These are phyloP conservation scores for Epistrophe eligans DNA, from an alignment of 2,888 invertebrate species.

Conservation along the genomic window DNA sequence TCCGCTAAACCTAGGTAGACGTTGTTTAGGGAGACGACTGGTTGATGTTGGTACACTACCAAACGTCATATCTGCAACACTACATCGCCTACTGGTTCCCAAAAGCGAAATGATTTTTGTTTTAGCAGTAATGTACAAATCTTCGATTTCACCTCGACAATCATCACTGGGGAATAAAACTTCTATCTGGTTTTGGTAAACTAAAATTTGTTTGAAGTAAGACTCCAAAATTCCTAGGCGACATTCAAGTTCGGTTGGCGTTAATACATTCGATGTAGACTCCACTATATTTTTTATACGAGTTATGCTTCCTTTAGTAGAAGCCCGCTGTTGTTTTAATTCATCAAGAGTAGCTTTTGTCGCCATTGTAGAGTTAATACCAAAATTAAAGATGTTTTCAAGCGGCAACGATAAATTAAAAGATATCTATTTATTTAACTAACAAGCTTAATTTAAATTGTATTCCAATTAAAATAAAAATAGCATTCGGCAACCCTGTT, in stretches of 20 bases:
- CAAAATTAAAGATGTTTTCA: not conserved
- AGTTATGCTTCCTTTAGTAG: no score
- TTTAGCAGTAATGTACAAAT: not conserved
- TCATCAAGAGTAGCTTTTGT: not conserved
- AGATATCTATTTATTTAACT: not conserved
- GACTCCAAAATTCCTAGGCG: no score
- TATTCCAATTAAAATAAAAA: not conserved
- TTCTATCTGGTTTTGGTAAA: not conserved
- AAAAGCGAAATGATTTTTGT: not conserved
- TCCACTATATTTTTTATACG: not conserved
- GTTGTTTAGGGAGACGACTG: not conserved
- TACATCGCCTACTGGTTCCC: not conserved
- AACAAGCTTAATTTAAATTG: not conserved
- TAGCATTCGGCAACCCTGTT: no score
- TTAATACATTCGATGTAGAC: not conserved
- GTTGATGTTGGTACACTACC: not conserved
- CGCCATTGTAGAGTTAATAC: not conserved
- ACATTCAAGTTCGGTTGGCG: not conserved
- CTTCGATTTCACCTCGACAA: not conserved
- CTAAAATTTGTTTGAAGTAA: not conserved
- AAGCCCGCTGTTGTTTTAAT: not conserved
- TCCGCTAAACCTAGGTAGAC: not conserved
- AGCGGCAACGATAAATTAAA: not conserved
- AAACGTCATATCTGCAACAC: slow-evolving; percentile 1
- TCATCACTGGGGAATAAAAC: not conserved